Base-by-base conservation (phyloP, 2,888 invertebrate species). In the Nebria salina region DNA sequence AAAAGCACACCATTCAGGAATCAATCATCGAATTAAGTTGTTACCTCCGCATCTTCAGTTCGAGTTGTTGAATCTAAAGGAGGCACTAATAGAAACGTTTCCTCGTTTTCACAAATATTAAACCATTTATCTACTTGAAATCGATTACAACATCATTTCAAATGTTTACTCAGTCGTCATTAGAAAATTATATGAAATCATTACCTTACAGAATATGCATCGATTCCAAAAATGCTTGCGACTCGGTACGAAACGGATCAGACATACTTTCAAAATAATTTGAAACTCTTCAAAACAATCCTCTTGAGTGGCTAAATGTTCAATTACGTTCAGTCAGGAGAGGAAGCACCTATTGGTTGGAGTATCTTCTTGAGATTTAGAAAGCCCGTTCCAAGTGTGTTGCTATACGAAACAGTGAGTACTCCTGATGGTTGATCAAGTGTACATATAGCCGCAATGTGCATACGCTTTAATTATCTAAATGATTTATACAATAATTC, bases 401-500 rank as follows among this genome's bases (percentile, higher is more conserved):
- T 11, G 8, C 13, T 54, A 34, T 34, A 54, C 54, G 54, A 54
- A 54, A 54, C 4, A 54, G 2, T 54, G 54, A 54, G 54, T 54
- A 54, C 54, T 54, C 54, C 8, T 54, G 54, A 54, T 54, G 11
- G 54, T 54, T 54, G 54, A 54, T 54, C 54, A 54, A 54, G 70
- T 70, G 13, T 25, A 9, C 25, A 9, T 11, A 7, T 20, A 70
- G 6, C n/a, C 25, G 15, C 6, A 9, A 43, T 54, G 54, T 13
- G 54, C 54, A 54, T 54, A 25, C 34, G 70, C 15, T 70, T 70
- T 70, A 70, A 70, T 70, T 20, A 70, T 9, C 6, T 2, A 20
- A 70, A 70, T 70, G 70, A 70, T 70, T 70, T 70, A 70, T 70
- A 70, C 25, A 70, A 70, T 70, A 15, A 25, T 70, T 70, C 70